Conservation (phyloP, 2,113 vertebrate species). For the Eulemur macaco region DNA sequence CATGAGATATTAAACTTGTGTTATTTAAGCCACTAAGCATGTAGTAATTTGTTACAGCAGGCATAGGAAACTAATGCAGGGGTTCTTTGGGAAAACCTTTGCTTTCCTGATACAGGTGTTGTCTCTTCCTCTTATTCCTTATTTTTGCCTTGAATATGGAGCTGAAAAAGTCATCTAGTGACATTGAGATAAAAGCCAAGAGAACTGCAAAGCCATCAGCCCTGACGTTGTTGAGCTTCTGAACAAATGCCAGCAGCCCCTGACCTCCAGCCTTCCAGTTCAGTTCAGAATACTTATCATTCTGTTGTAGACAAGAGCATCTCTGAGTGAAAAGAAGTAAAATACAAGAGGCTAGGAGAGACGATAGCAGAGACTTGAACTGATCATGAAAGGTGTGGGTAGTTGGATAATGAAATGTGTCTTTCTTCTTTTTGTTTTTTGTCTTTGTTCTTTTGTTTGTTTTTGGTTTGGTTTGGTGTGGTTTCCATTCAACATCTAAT, state of each 20-base stretch:
- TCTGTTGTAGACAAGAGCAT: neutral
- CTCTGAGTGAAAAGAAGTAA: neutral
- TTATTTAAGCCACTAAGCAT: neutral
- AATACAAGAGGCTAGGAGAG: neutral
- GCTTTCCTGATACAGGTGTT: neutral
- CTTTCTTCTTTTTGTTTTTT: neutral
- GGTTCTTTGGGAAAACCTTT: neutral
- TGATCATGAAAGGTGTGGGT: neutral
- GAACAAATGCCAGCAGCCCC: neutral
- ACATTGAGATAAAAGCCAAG: slow-evolving; percentile 6
- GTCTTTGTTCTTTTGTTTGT: no score
- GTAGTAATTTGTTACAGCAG: neutral
- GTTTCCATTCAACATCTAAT: neutral
- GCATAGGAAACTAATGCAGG: neutral
- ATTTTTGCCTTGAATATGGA: slow-evolving; percentile 1
- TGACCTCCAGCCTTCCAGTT: neutral
- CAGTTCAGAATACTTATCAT: neutral
- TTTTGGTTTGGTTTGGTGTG: neutral
- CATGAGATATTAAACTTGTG: neutral
- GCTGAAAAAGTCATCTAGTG: neutral
- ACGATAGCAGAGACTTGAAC: neutral
- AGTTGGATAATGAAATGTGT: neutral
- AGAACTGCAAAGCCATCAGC: neutral
- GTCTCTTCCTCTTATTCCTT: neutral
- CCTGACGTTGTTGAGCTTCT: neutral